Evolutionary conservation across 2,888 invertebrate species (phyloP).

Genomic region (Eristalis intricaria): DNA sequence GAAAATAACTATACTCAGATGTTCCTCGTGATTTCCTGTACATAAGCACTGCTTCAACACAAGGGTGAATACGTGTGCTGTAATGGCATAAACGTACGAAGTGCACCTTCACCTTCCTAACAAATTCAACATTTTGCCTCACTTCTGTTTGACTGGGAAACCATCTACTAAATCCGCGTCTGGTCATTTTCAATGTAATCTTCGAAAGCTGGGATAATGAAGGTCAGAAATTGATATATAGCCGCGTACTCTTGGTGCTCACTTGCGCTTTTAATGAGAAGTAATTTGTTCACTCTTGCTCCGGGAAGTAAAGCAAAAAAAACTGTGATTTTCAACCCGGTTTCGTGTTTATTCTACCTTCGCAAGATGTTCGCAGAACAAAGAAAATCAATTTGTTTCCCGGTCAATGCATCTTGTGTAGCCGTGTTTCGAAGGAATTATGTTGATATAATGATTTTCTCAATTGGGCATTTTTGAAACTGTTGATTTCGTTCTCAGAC

Average conservation of each 20-base stretch:
- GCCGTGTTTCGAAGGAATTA: neutral
- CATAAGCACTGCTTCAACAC: neutral
- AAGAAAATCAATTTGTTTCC: conserved; percentile 22
- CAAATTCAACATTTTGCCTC: neutral
- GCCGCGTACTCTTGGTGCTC: neutral
- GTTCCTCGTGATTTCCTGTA: conserved; percentile 6
- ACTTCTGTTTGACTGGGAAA: neutral
- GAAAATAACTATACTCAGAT: conserved; percentile 19
- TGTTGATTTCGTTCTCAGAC: conserved; percentile 1
- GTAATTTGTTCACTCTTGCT: neutral
- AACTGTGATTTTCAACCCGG: conserved; percentile 5
- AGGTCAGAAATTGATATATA: neutral
- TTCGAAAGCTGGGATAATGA: neutral
- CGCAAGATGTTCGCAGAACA: conserved; percentile 6
- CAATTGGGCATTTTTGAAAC: conserved; percentile 11
- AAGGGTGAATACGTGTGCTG: neutral
- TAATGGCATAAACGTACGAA: neutral
- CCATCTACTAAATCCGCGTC: neutral
- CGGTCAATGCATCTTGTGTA: conserved; percentile 10
- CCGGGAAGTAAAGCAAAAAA: conserved; percentile 4
- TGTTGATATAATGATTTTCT: neutral
- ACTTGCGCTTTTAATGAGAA: conserved; percentile 28
- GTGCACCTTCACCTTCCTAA: no score
- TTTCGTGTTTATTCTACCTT: conserved; percentile 1
- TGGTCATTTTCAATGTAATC: neutral